These are phyloP conservation scores for Gallinago solitaria DNA, from an alignment of 2,797 vertebrate genomes.

Conservation along the genomic window DNA sequence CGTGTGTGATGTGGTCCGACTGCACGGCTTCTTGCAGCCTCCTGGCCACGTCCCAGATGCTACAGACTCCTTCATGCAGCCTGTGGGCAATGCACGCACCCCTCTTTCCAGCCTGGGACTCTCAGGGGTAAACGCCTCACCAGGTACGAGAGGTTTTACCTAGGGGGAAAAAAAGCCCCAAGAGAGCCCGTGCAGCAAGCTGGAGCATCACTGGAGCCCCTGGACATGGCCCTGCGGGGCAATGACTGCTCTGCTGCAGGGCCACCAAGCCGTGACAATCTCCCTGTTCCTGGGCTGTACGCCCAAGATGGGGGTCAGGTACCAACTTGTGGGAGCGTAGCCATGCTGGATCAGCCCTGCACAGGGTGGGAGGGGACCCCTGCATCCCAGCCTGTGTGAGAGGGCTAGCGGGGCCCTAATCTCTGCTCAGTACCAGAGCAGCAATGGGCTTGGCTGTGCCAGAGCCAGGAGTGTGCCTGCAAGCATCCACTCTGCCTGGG, in stretches of 20 bases:
- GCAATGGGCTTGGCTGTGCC: background rate
- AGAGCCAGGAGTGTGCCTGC: background rate
- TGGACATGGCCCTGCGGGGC: background rate
- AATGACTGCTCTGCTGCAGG: background rate
- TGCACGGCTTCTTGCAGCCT: rapidly evolving
- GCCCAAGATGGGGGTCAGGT: background rate
- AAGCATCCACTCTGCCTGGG: rapidly evolving
- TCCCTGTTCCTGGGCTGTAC: background rate
- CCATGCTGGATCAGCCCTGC: background rate
- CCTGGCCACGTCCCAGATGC: rapidly evolving
- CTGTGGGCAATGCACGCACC: background rate
- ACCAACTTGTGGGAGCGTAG: rapidly evolving
- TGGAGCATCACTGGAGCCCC: background rate
- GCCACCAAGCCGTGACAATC: background rate
- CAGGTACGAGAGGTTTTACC: rapidly evolving
- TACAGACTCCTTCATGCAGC: rapidly evolving
- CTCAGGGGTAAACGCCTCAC: background rate
- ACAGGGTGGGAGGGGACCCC: background rate
- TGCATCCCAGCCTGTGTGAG: rapidly evolving
- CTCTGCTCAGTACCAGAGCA: background rate
- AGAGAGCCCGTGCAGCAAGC: background rate
- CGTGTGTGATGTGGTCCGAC: rapidly evolving
- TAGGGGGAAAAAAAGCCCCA: rapidly evolving
- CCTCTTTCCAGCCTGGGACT: background rate
- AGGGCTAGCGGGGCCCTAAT: rapidly evolving